Percentiles rank a stretch among this genome's conserved stretches.
These are phyloP conservation scores for Lasioglossum zephyrum DNA, from an alignment of 2,888 invertebrate genomes.

Conservation along the genomic window DNA sequence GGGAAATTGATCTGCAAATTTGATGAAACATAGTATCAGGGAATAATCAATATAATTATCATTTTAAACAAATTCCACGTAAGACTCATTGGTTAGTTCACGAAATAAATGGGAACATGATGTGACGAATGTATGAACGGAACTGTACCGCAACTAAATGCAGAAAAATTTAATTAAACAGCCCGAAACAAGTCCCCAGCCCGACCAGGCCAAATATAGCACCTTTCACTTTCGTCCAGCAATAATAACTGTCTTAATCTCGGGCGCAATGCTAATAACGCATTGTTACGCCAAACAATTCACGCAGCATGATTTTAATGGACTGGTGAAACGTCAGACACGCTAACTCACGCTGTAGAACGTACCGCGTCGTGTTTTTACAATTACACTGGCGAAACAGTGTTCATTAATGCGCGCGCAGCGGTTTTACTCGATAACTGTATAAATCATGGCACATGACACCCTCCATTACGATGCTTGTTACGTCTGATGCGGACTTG, in stretches of 20 bases:
- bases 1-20: neutral
- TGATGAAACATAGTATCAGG: neutral
- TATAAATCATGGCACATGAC: conserved; percentile 48
- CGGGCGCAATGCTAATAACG: conserved; percentile 32
- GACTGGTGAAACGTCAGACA: conserved; percentile 26
- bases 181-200: neutral
- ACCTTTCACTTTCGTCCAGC: conserved; percentile 39
- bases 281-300: conserved; percentile 37
- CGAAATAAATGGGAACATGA: neutral
- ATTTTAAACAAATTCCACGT: neutral
- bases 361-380: conserved; percentile 33
- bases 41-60: neutral
- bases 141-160: neutral
- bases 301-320: conserved; percentile 39
- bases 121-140: neutral
- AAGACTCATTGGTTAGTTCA: neutral
- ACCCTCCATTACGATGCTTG: conserved; percentile 22
- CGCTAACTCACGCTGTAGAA: conserved; percentile 7
- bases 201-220: conserved; percentile 4
- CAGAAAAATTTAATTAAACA: neutral
- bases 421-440: conserved; percentile 39
- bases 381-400: conserved; percentile 38
- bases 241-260: conserved; percentile 32
- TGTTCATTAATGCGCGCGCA: conserved; percentile 34
- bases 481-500: conserved; percentile 16